Conservation (phyloP, 2,797 vertebrate genomes). For the Phoxinus dragarum region DNA sequence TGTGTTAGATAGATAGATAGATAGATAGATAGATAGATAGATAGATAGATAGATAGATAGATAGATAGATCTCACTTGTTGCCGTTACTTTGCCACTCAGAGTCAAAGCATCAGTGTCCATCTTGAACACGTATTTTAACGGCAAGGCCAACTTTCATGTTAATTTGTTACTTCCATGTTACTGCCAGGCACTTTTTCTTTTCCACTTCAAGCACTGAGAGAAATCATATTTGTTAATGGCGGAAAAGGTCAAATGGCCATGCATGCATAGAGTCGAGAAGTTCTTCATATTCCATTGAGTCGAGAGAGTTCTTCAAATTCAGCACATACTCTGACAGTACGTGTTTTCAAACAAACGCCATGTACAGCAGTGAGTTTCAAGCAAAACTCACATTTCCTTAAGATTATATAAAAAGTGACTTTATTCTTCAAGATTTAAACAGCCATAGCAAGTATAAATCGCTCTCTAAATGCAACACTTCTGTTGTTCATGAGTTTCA, state of each 20-base stretch:
- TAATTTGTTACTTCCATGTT: too few species aligned
- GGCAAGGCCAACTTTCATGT: too few species aligned
- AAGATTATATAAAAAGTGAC: not conserved
- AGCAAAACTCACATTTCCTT: not conserved
- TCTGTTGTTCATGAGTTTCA: not conserved
- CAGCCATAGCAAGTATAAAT: not conserved
- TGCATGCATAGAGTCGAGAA: not conserved
- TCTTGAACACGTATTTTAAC: too few species aligned
- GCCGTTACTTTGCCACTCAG: too few species aligned
- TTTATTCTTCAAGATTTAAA: conserved; percentile 19
- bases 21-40: too few species aligned
- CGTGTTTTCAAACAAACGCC: not conserved
- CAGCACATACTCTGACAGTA: not conserved
- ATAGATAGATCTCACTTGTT: too few species aligned
- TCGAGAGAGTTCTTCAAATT: not conserved
- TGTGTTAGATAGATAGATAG: too few species aligned
- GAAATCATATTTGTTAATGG: not conserved
- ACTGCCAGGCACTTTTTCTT: not conserved
- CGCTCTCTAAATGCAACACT: not conserved
- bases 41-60: too few species aligned
- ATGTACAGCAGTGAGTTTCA: conserved; percentile 1
- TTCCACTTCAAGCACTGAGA: not conserved
- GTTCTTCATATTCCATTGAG: too few species aligned
- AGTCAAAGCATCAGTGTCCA: too few species aligned
- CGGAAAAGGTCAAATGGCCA: not conserved